Percentiles rank a stretch among this genome's conserved stretches.
phyloP scores from a whole-genome alignment of 2,113 vertebrate species.

The Microtus ochrogaster region DNA sequence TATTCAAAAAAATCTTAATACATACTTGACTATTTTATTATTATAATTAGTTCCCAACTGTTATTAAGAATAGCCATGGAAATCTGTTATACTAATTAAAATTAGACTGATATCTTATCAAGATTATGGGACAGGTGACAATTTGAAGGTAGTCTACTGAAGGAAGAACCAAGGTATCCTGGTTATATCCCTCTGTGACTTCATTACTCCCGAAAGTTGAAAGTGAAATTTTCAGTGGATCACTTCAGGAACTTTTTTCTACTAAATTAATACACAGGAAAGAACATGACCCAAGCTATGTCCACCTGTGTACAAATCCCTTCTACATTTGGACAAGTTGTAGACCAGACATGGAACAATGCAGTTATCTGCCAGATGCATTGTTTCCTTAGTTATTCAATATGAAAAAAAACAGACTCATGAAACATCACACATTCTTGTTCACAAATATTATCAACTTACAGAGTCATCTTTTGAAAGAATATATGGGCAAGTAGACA shows the following conservation, averaged over 20 bases:
- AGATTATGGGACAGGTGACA: background rate
- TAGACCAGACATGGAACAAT: background rate
- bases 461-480: background rate
- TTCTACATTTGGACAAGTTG: background rate
- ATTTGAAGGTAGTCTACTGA: background rate
- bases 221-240: background rate
- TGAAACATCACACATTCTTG: background rate
- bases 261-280: background rate
- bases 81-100: background rate
- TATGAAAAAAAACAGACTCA: background rate
- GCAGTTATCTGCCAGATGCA: background rate
- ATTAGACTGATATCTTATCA: background rate
- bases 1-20: background rate
- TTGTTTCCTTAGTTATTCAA: rapidly evolving
- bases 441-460: background rate
- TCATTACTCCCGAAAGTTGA: rapidly evolving
- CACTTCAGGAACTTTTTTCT: background rate
- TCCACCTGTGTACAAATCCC: background rate
- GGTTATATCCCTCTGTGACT: rapidly evolving
- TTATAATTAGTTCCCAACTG: background rate
- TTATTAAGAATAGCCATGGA: background rate
- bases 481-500: background rate
- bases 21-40: background rate
- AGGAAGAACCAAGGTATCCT: background rate
- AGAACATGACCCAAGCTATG: background rate